phyloP scores from a whole-genome alignment of 2,797 vertebrate species.

The Telmatherina bonti region DNA sequence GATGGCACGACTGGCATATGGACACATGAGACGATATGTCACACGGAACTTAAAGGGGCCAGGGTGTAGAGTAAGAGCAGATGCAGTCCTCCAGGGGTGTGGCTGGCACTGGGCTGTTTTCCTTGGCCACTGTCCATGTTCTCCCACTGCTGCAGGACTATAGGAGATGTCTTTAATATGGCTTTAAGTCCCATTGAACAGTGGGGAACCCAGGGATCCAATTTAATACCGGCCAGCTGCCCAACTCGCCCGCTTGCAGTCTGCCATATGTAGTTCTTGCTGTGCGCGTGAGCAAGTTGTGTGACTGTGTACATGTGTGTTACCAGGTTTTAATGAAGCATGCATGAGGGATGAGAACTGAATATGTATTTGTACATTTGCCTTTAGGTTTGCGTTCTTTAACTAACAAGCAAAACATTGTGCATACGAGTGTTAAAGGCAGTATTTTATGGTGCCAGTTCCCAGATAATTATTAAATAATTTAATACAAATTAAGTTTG shows the following conservation, averaged over 20 bases:
- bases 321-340: slow-evolving; percentile 52
- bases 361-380: neutral
- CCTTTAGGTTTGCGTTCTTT: neutral
- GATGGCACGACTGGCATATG: slow-evolving; percentile 57
- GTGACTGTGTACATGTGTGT: slow-evolving; percentile 23
- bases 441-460: neutral
- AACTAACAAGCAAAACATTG: neutral
- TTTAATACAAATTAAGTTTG: neutral
- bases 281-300: slow-evolving; percentile 46
- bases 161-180: slow-evolving; percentile 84
- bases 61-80: slow-evolving; percentile 68
- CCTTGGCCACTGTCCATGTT: slow-evolving; percentile 80
- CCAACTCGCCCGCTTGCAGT: slow-evolving; percentile 66
- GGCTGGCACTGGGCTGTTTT: slow-evolving; percentile 80
- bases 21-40: slow-evolving; percentile 62
- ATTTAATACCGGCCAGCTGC: slow-evolving; percentile 86
- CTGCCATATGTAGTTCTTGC: slow-evolving; percentile 71
- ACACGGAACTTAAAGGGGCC: slow-evolving; percentile 63
- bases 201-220: slow-evolving; percentile 80
- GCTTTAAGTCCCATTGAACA: slow-evolving; percentile 81
- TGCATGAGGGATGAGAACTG: slow-evolving; percentile 4
- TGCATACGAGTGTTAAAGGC: neutral
- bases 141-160: slow-evolving; percentile 76
- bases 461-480: neutral
- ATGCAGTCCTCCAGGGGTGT: slow-evolving; percentile 79